A percentile compares a stretch with the other conserved stretches of the same genome.
These are phyloP conservation scores for Helogale parvula DNA, from an alignment of 2,113 vertebrate species.

Conservation along the genomic window DNA sequence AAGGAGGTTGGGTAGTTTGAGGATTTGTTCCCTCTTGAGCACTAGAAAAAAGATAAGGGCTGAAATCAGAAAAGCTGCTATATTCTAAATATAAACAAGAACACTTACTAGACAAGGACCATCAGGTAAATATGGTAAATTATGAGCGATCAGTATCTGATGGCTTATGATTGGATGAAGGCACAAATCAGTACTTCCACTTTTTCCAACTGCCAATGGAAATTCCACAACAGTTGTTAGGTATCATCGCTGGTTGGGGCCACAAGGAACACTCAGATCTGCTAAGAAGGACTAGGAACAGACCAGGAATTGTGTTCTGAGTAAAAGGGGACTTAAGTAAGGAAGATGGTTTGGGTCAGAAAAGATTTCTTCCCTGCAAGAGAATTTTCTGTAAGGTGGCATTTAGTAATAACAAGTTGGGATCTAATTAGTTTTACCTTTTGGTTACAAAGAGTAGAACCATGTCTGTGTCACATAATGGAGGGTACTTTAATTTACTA, in stretches of 20 bases:
- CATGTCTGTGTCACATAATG: background rate
- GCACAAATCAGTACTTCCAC: background rate
- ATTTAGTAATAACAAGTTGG: background rate
- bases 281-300: background rate
- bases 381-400: constrained; percentile 12
- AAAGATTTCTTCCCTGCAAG: background rate
- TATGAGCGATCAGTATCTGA: background rate
- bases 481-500: background rate
- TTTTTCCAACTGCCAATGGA: background rate
- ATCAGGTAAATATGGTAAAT: background rate
- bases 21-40: background rate
- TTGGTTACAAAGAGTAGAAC: background rate
- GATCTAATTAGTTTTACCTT: background rate
- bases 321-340: background rate
- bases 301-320: background rate
- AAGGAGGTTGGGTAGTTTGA: constrained; percentile 33
- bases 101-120: background rate
- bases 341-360: background rate
- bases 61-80: background rate
- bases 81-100: background rate
- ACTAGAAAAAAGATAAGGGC: constrained; percentile 3
- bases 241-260: background rate
- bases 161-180: background rate
- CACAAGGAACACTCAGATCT: background rate
- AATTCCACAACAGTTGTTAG: background rate